Percentiles rank a stretch among this genome's conserved stretches.
phyloP scores from a whole-genome alignment of 2,113 vertebrate genomes.

The Rhinoderma darwinii region DNA sequence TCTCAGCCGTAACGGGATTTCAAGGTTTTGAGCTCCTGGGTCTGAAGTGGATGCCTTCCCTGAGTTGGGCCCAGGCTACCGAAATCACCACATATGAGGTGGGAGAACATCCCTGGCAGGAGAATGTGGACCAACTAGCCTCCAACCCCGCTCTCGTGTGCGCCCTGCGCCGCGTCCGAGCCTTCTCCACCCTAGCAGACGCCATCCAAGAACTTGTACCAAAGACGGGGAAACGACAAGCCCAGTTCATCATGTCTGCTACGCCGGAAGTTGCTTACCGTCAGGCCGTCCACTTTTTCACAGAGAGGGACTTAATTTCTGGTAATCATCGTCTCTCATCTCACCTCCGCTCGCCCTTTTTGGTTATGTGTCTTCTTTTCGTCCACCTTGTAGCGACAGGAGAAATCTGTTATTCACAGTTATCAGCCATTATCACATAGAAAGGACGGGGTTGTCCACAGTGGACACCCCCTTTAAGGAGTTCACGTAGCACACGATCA shows the following conservation, averaged over 20 bases:
- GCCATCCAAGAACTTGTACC: slow-evolving; percentile 52
- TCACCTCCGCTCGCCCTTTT: neutral
- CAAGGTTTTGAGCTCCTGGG: slow-evolving; percentile 69
- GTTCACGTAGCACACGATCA: neutral
- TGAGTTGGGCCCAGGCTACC: slow-evolving; percentile 71
- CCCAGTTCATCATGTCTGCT: slow-evolving; percentile 69
- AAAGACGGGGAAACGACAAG: slow-evolving; percentile 37
- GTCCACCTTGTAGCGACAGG: neutral
- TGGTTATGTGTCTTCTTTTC: neutral
- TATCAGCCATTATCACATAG: neutral
- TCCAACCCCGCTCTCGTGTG: slow-evolving; percentile 69
- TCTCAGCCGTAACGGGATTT: neutral
- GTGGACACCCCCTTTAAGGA: neutral
- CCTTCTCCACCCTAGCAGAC: slow-evolving; percentile 64
- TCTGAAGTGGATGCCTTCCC: slow-evolving; percentile 73
- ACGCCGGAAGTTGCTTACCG: slow-evolving; percentile 74
- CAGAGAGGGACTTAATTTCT: slow-evolving; percentile 66
- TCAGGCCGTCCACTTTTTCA: slow-evolving; percentile 74
- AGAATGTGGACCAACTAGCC: slow-evolving; percentile 66
- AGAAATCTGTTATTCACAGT: neutral
- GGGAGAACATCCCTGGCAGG: slow-evolving; percentile 67
- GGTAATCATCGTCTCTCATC: slow-evolving; percentile 58
- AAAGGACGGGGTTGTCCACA: neutral
- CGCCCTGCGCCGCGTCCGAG: slow-evolving; percentile 60
- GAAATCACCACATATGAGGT: slow-evolving; percentile 75